Evolutionary conservation across 1,140 invertebrate genomes (phyloP).

Genomic region (Ctenoplectra terminalis): DNA sequence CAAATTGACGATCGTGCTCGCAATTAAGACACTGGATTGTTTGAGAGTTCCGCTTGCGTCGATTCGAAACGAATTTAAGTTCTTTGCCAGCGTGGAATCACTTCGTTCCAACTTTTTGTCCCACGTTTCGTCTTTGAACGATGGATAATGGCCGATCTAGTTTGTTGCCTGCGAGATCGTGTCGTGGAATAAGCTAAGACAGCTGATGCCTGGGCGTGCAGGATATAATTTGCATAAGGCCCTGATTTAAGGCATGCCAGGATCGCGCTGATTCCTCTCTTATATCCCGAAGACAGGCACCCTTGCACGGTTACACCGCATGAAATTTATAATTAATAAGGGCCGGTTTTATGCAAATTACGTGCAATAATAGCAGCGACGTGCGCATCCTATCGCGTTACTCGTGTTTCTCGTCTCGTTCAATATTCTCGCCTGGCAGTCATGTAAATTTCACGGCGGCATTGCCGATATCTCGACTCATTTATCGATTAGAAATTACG

Average conservation of each 20-base stretch:
- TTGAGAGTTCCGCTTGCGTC: not conserved
- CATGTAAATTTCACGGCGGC: not conserved
- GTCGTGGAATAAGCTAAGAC: constrained; percentile 56
- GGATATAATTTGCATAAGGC: constrained; percentile 61
- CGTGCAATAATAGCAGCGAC: constrained; percentile 51
- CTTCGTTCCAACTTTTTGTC: no score
- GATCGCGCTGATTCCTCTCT: constrained; percentile 27
- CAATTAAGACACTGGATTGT: constrained; percentile 55
- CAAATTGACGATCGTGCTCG: constrained; percentile 57
- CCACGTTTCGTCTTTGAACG: no score
- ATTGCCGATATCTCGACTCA: not conserved
- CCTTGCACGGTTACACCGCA: constrained; percentile 44
- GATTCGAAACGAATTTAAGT: not conserved
- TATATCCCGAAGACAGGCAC: constrained; percentile 31
- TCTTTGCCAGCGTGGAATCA: no score
- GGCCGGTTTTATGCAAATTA: constrained; percentile 62
- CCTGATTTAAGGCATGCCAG: constrained; percentile 40
- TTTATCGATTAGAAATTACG: constrained; percentile 1
- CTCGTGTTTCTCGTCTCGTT: constrained; percentile 46
- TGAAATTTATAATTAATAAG: constrained; percentile 65
- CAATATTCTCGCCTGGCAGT: constrained; percentile 27
- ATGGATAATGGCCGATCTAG: constrained; percentile 8
- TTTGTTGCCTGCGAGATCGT: constrained; percentile 39
- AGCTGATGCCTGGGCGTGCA: constrained; percentile 58
- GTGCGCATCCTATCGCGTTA: constrained; percentile 53